phyloP scores from a whole-genome alignment of 2,113 vertebrate genomes.

The Tupaia tana region DNA sequence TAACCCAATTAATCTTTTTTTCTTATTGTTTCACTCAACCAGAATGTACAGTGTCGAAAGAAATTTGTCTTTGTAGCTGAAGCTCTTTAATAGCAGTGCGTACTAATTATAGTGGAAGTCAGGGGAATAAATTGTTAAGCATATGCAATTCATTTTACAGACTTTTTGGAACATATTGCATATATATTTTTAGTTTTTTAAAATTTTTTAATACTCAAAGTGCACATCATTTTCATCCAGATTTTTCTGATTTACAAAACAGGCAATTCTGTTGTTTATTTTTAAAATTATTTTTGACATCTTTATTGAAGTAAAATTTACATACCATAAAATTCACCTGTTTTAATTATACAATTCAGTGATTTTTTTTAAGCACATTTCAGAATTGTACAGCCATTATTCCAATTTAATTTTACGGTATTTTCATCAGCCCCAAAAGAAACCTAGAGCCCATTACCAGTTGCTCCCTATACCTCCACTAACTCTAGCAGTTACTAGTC shows the following conservation, averaged over 20 bases:
- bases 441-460: neutral
- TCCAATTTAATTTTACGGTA: neutral
- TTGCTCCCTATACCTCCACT: neutral
- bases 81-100: constrained; percentile 7
- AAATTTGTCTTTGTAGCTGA: constrained; percentile 58
- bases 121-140: constrained; percentile 40
- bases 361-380: constrained; percentile 21
- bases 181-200: constrained; percentile 56
- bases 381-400: neutral
- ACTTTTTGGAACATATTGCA: constrained; percentile 46
- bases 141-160: neutral
- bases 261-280: neutral
- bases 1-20: constrained; percentile 5
- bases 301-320: constrained; percentile 44
- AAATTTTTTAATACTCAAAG: constrained; percentile 41
- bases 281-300: constrained; percentile 45
- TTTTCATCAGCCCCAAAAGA: neutral
- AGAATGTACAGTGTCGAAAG: neutral
- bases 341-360: neutral
- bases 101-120: constrained; percentile 59
- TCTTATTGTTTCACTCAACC: neutral
- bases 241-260: constrained; percentile 59
- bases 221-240: constrained; percentile 21
- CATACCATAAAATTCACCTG: neutral
- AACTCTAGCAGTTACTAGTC: neutral